Percentiles rank a stretch among this genome's conserved stretches.
Evolutionary conservation across 2,888 invertebrate genomes (phyloP).

Genomic region (Plagodis pulveraria): DNA sequence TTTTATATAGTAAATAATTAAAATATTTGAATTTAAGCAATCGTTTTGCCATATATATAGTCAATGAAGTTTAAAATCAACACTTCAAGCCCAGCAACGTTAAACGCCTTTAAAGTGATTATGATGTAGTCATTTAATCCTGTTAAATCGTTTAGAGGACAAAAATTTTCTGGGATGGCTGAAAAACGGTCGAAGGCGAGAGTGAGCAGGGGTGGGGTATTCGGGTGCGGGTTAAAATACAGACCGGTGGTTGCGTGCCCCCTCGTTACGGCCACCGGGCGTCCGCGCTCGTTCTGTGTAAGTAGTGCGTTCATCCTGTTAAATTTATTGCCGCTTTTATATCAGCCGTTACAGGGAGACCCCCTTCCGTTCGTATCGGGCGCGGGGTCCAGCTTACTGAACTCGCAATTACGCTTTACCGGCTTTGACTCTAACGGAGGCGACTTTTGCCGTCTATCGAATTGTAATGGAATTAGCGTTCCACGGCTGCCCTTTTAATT

Average conservation of each 20-base stretch:
- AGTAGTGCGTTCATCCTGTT: slow-evolving; percentile 85
- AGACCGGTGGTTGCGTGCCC: slow-evolving; percentile 67
- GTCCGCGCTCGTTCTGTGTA: slow-evolving; percentile 75
- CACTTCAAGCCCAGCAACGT: slow-evolving; percentile 20
- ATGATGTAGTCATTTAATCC: slow-evolving; percentile 38
- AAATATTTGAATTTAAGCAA: too few relatives aligned
- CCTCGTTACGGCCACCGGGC: slow-evolving; percentile 75
- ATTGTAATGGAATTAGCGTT: slow-evolving; percentile 84
- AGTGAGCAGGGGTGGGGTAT: slow-evolving; percentile 21
- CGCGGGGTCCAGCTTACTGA: slow-evolving; percentile 81
- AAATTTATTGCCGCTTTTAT: slow-evolving; percentile 85
- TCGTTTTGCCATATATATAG: too few relatives aligned
- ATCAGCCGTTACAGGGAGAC: slow-evolving; percentile 82
- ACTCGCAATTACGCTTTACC: slow-evolving; percentile 84
- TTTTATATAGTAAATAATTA: too few relatives aligned
- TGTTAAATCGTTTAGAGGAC: slow-evolving; percentile 52
- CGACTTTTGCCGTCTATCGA: slow-evolving; percentile 84
- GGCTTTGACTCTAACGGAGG: slow-evolving; percentile 79
- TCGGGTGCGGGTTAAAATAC: slow-evolving; percentile 59
- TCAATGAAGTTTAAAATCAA: not conserved
- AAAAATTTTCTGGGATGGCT: slow-evolving; percentile 49
- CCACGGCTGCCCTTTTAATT: slow-evolving; percentile 82
- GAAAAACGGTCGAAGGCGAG: slow-evolving; percentile 48
- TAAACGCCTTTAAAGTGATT: slow-evolving; percentile 35
- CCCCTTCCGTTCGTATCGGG: slow-evolving; percentile 82